Evolutionary conservation across 2,888 invertebrate genomes (phyloP), one percentile per base, ranked within the genome.

Genomic region (Phaonia tiefii): DNA sequence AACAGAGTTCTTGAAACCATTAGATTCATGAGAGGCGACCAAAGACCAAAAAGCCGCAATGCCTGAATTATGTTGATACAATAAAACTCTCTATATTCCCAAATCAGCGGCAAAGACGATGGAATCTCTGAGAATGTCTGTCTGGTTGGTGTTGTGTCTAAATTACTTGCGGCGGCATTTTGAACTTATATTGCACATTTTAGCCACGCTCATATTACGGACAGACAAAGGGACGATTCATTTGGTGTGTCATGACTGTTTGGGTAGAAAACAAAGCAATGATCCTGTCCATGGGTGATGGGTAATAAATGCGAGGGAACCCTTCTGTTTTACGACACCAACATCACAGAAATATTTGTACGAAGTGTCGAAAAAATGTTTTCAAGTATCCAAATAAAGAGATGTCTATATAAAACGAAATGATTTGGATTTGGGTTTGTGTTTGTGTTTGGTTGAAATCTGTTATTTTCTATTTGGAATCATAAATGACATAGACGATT

Each of bases 141-240:
- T 25, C 42, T 15, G 39, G 11, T 39, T 58, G 31, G 22, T 56
- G 39, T 17, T 25, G 31, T 83, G 83, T 63, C 80, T 81, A 83
- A 85, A 85, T 85, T 86, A 86, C 84, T 76, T 54, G 86, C 89
- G 88, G 88, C 88, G 89, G 88, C 89, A 87, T 89, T 89, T 77
- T 69, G 86, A 87, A 88, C 85, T 83, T 89, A 89, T 88, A 89
- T 89, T 89, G 87, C 88, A 89, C 88, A 86, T 88, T 88, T 87
- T 89, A 86, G 88, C 85, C 85, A 86, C 86, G 86, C 85, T 84
- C 75, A 80, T 51, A 54, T 76, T 66, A 77, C 73, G 67, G 65
- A 60, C 31, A 7, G 58, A 15, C 58, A n/a, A 1, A 37, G 8
- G 54, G 26, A 42, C 54, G 13, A 51, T 58, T 31, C 76, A 56